Percentiles rank a stretch among this genome's conserved stretches.
phyloP scores from a whole-genome alignment of 2,797 vertebrate species.

The Emydoidea blandingii region DNA sequence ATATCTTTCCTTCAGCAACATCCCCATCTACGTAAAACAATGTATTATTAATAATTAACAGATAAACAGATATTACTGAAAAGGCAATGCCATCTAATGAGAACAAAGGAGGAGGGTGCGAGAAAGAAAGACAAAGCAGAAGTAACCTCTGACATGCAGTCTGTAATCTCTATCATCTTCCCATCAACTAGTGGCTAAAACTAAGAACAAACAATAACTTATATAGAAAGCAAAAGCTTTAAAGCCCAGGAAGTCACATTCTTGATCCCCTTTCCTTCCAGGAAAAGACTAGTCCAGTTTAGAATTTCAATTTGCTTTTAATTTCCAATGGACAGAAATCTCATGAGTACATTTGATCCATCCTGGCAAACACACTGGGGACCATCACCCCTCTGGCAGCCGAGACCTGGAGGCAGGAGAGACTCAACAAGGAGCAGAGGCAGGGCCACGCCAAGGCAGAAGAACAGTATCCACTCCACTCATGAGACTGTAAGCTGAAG shows the following conservation, averaged over 20 bases:
- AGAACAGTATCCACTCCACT: background rate
- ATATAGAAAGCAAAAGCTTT: background rate
- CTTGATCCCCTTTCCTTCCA: background rate
- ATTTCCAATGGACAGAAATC: background rate
- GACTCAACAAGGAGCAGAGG: background rate
- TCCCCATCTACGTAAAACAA: background rate
- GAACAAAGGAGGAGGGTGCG: background rate
- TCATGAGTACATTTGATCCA: background rate
- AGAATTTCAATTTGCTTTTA: background rate
- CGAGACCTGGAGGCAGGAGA: background rate
- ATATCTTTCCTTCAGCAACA: fast-evolving
- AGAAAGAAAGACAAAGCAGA: slow-evolving; percentile 49
- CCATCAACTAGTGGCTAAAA: background rate
- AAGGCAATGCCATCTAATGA: background rate
- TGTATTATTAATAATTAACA: fast-evolving
- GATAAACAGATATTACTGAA: background rate
- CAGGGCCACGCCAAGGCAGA: fast-evolving
- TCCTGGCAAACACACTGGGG: background rate
- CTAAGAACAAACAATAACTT: slow-evolving; percentile 16
- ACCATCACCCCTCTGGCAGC: background rate
- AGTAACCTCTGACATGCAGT: background rate
- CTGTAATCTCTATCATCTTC: background rate
- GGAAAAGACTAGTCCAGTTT: background rate
- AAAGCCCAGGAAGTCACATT: background rate
- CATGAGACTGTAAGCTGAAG: background rate